Evolutionary conservation across 1,140 invertebrate genomes (phyloP).

Genomic region (Mycetomoellerius zeteki): DNA sequence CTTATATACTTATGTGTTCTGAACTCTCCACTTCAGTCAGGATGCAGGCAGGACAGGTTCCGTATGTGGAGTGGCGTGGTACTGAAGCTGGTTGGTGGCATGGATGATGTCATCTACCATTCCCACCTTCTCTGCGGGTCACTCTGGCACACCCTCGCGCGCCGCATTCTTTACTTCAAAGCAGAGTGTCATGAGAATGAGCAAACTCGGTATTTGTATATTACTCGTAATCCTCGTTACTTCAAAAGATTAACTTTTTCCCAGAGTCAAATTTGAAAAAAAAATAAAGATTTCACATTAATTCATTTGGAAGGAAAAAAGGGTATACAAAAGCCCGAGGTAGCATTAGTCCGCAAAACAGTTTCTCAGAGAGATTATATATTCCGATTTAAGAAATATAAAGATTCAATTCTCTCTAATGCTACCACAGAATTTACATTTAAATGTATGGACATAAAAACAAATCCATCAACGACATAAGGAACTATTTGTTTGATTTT

Average conservation of each 20-base stretch:
- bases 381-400: conserved; percentile 63
- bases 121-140: conserved; percentile 86
- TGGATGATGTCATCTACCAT: conserved; percentile 87
- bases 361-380: conserved; percentile 58
- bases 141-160: conserved; percentile 87
- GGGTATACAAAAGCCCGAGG: conserved; percentile 37
- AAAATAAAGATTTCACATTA: conserved; percentile 44
- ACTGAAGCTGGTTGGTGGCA: conserved; percentile 86
- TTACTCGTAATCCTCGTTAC: conserved; percentile 87
- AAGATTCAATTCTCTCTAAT: conserved; percentile 59
- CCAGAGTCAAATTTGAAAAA: conserved; percentile 70
- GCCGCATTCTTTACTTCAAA: conserved; percentile 87
- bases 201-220: conserved; percentile 88
- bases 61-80: conserved; percentile 86
- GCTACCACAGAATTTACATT: conserved; percentile 65
- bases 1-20: conserved; percentile 87
- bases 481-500: neutral
- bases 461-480: conserved; percentile 39
- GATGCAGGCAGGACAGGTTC: conserved; percentile 87
- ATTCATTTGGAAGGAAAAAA: conserved; percentile 39
- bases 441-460: conserved; percentile 75
- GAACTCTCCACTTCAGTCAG: conserved; percentile 87
- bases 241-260: conserved; percentile 83
- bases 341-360: conserved; percentile 68
- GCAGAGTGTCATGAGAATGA: conserved; percentile 87